These are phyloP conservation scores for Crocallis elinguaria DNA, from an alignment of 2,888 invertebrate genomes.

Conservation along the genomic window DNA sequence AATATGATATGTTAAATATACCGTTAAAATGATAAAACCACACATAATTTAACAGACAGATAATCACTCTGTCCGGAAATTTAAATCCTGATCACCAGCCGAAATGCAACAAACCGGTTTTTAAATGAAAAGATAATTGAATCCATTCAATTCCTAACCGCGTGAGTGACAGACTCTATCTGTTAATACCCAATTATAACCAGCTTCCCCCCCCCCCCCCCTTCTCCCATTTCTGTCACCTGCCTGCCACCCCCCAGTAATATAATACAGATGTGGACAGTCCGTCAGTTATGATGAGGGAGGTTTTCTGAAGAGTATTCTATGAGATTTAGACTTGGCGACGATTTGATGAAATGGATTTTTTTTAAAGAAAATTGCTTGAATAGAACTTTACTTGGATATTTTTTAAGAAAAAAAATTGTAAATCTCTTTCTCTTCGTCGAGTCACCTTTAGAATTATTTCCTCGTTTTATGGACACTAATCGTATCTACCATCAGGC, in stretches of 20 bases:
- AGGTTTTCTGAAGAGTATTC: conserved; percentile 10
- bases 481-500: too few relatives aligned
- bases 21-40: background rate
- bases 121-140: conserved; percentile 73
- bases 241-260: conserved; percentile 17
- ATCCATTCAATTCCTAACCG: conserved; percentile 70
- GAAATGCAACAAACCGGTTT: conserved; percentile 45
- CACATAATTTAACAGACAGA: background rate
- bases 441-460: too few relatives aligned
- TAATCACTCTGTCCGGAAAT: conserved; percentile 15
- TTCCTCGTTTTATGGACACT: too few relatives aligned
- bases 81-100: conserved; percentile 26
- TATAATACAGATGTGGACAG: conserved; percentile 37
- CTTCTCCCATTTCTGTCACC: too few relatives aligned
- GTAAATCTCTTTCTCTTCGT: too few relatives aligned
- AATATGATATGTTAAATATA: background rate
- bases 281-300: conserved; percentile 45
- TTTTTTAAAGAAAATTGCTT: background rate
- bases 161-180: conserved; percentile 67
- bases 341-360: background rate
- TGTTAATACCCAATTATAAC: conserved; percentile 74
- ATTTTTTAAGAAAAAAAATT: too few relatives aligned
- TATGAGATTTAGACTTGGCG: background rate
- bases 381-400: background rate
- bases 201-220: conserved; percentile 23